Percentiles rank a stretch among this genome's conserved stretches.
phyloP scores from a whole-genome alignment of 2,888 invertebrate species.

The Cheilosia impressa region DNA sequence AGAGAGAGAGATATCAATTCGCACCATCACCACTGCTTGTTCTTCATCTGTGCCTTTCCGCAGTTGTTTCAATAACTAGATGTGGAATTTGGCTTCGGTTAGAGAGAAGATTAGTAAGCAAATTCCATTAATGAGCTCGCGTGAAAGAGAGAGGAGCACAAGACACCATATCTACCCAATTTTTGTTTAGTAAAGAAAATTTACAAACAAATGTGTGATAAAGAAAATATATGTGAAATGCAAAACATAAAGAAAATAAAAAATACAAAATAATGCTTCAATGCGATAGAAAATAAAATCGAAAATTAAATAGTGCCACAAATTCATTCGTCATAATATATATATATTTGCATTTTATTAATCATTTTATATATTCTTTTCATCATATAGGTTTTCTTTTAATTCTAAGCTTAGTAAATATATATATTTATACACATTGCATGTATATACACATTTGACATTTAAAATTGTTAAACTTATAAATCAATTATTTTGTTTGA shows the following conservation, averaged over 20 bases:
- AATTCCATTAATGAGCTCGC: slow-evolving; percentile 9
- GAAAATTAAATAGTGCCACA: slow-evolving; percentile 71
- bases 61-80: neutral
- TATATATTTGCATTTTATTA: slow-evolving; percentile 71
- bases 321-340: slow-evolving; percentile 72
- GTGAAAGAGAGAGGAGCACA: slow-evolving; percentile 41
- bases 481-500: slow-evolving; percentile 36
- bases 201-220: slow-evolving; percentile 24
- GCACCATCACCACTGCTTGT: slow-evolving; percentile 41
- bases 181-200: slow-evolving; percentile 48
- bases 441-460: slow-evolving; percentile 66
- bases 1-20: slow-evolving; percentile 19
- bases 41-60: slow-evolving; percentile 24
- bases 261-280: slow-evolving; percentile 29
- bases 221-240: slow-evolving; percentile 47
- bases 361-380: slow-evolving; percentile 59
- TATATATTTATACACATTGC: slow-evolving; percentile 51
- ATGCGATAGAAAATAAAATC: slow-evolving; percentile 49
- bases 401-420: slow-evolving; percentile 62
- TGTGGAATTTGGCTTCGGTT: slow-evolving; percentile 14
- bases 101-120: slow-evolving; percentile 33
- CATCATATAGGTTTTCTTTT: slow-evolving; percentile 36
- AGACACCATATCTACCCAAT: slow-evolving; percentile 31
- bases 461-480: slow-evolving; percentile 51
- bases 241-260: slow-evolving; percentile 21